Percentiles rank a stretch among this genome's conserved stretches.
These are phyloP conservation scores for Catostomus latipinnis DNA, from an alignment of 2,797 vertebrate genomes.

Conservation along the genomic window DNA sequence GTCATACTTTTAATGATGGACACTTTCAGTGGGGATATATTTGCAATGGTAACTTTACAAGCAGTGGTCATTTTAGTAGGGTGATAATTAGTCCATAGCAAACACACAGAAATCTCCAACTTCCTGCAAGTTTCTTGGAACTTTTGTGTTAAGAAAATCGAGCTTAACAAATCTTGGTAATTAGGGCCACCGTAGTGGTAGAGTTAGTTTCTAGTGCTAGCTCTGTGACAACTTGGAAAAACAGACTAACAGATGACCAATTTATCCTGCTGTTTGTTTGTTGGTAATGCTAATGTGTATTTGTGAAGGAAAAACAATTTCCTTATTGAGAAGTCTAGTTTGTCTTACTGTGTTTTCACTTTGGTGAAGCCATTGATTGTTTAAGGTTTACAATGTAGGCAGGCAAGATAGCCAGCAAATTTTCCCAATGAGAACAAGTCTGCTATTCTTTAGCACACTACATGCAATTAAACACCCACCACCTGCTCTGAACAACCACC, in stretches of 20 bases:
- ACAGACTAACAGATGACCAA: conserved; percentile 1
- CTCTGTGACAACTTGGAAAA: neutral
- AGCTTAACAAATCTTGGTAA: neutral
- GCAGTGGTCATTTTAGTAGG: conserved; percentile 47
- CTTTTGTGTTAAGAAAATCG: too few species aligned
- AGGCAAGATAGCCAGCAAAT: conserved; percentile 1
- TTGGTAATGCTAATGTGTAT: conserved; percentile 12
- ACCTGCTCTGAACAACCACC: conserved; percentile 20
- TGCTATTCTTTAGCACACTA: conserved; percentile 34
- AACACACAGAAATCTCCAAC: conserved; percentile 43
- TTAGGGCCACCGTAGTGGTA: neutral
- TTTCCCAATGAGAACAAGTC: conserved; percentile 17
- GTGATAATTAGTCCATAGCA: conserved; percentile 49
- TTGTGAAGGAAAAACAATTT: conserved; percentile 5
- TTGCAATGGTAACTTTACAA: conserved; percentile 54
- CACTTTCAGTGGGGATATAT: conserved; percentile 60
- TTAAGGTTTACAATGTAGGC: conserved; percentile 21
- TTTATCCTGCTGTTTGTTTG: conserved; percentile 4
- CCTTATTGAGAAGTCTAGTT: conserved; percentile 1
- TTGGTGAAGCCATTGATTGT: conserved; percentile 25
- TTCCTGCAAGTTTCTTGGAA: conserved; percentile 1
- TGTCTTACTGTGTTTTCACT: neutral
- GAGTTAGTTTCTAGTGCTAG: conserved; percentile 20
- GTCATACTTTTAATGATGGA: conserved; percentile 36
- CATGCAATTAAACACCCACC: conserved; percentile 6